phyloP scores from a whole-genome alignment of 2,797 vertebrate genomes.

The Danio kyathit region DNA sequence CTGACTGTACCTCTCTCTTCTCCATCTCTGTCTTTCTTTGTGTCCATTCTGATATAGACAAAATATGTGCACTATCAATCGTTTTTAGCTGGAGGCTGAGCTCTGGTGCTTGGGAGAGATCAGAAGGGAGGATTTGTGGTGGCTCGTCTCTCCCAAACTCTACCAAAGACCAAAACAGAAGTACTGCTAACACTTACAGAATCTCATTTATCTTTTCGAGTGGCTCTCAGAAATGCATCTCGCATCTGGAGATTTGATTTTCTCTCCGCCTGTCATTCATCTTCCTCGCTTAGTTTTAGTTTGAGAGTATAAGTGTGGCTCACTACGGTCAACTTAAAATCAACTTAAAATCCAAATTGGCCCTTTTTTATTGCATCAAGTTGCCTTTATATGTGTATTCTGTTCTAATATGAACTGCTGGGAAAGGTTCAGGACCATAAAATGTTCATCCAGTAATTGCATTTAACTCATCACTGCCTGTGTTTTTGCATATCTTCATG shows the following conservation, averaged over 20 bases:
- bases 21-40: not conserved
- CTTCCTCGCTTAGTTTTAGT: not conserved
- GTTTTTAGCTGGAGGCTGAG: not conserved
- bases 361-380: not conserved
- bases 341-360: not conserved
- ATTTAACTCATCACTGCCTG: too few relatives aligned
- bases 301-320: not conserved
- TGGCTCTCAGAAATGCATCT: conserved; percentile 27
- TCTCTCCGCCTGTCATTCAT: not conserved
- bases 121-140: conserved; percentile 49
- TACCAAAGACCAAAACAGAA: conserved; percentile 27
- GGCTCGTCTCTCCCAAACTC: not conserved
- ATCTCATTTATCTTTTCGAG: conserved; percentile 30
- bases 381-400: not conserved
- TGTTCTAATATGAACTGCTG: not conserved
- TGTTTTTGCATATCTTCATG: too few relatives aligned
- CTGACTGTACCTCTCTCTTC: not conserved
- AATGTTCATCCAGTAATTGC: too few relatives aligned
- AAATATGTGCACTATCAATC: conserved; percentile 12
- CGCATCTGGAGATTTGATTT: conserved; percentile 21
- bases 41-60: conserved; percentile 9
- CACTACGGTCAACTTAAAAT: not conserved
- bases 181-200: conserved; percentile 32
- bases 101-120: conserved; percentile 50
- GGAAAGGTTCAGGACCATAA: too few relatives aligned